These are phyloP conservation scores for Bradypus variegatus DNA, from an alignment of 2,797 vertebrate genomes.

Conservation along the genomic window DNA sequence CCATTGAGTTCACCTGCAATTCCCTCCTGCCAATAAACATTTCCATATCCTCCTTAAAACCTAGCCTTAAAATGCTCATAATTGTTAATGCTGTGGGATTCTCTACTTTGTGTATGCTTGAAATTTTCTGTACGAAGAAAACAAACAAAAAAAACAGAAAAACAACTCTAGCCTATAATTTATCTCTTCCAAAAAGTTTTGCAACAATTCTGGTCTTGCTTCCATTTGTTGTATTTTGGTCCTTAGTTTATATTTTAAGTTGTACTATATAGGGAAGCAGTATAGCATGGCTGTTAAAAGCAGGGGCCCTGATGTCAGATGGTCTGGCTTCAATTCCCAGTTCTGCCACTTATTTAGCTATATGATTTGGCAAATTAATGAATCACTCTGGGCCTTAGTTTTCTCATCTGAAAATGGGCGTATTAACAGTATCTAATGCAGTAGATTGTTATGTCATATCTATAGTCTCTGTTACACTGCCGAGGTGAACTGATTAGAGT, in stretches of 20 bases:
- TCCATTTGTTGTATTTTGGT: background rate
- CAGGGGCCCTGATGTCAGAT: background rate
- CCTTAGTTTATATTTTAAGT: constrained; percentile 35
- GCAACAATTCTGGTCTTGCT: constrained; percentile 3
- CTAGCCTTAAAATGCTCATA: background rate
- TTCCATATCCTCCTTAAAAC: background rate
- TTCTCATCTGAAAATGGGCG: background rate
- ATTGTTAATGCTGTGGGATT: background rate
- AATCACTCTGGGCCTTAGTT: background rate
- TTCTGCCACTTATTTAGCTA: background rate
- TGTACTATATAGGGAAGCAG: background rate
- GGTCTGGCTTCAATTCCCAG: constrained; percentile 6
- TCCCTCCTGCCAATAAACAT: background rate
- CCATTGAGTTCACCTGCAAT: background rate
- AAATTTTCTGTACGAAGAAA: constrained; percentile 14
- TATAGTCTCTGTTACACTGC: background rate
- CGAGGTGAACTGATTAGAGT: background rate
- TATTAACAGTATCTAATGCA: background rate
- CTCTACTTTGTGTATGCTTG: constrained; percentile 8
- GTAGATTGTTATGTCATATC: background rate
- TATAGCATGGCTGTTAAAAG: background rate
- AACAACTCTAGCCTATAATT: background rate
- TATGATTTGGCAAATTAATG: constrained; percentile 27
- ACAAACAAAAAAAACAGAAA: background rate
- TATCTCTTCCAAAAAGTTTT: constrained; percentile 42